Evolutionary conservation across 2,113 vertebrate species (phyloP).

Genomic region (Brachypteracias leptosomus): DNA sequence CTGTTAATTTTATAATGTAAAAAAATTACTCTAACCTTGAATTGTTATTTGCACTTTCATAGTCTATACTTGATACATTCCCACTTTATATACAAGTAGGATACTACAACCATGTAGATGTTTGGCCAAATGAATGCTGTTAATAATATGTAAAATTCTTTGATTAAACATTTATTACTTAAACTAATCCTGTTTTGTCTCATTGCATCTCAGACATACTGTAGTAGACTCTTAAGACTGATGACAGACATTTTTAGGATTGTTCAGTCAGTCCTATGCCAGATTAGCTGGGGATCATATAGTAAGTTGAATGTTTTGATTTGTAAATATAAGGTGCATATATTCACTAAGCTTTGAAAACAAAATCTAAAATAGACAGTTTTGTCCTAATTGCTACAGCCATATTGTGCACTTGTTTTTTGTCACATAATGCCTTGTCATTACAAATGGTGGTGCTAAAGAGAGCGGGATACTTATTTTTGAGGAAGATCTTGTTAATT

Average conservation of each 20-base stretch:
- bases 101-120: slow-evolving; percentile 88
- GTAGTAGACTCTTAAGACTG: slow-evolving; percentile 22
- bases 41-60: slow-evolving; percentile 99
- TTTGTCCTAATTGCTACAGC: neutral
- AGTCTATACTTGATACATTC: slow-evolving; percentile 99
- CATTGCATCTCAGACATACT: slow-evolving; percentile 49
- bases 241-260: neutral
- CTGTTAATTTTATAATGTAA: slow-evolving; percentile 95
- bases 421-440: neutral
- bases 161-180: slow-evolving; percentile 89
- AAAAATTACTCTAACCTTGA: slow-evolving; percentile 91
- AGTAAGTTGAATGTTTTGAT: neutral
- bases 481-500: neutral
- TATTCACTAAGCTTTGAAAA: neutral
- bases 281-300: neutral
- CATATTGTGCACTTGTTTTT: neutral
- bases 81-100: slow-evolving; percentile 91
- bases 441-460: neutral
- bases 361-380: neutral
- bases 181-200: slow-evolving; percentile 74
- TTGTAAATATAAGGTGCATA: neutral
- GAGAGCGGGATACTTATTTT: neutral
- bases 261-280: neutral
- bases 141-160: slow-evolving; percentile 85
- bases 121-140: slow-evolving; percentile 94